Conservation (phyloP, 2,797 vertebrate genomes). For the Tamandua tetradactyla region DNA sequence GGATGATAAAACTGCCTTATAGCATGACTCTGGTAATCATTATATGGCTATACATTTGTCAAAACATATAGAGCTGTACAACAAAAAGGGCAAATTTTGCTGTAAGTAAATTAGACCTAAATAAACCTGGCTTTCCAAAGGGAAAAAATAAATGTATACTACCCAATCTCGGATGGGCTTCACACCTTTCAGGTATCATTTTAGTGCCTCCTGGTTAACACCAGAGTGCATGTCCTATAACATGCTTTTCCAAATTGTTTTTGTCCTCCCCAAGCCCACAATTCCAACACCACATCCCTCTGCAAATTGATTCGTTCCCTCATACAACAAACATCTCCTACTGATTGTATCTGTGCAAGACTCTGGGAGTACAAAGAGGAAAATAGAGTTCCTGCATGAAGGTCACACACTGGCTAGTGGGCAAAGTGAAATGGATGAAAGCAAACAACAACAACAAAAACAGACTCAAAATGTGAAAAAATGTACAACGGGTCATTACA, state of each 20-base stretch:
- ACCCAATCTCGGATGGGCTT: not conserved
- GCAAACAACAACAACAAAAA: not conserved
- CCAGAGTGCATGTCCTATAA: not conserved
- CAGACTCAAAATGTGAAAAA: not conserved
- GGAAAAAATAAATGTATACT: not conserved
- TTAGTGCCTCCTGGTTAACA: not conserved
- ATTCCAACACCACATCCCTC: not conserved
- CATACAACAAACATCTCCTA: not conserved
- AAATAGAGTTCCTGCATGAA: not conserved
- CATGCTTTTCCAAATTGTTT: not conserved
- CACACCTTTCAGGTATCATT: not conserved
- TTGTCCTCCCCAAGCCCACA: not conserved
- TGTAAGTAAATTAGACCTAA: not conserved
- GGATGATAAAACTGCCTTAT: not conserved
- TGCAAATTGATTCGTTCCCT: not conserved
- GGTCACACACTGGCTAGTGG: not conserved
- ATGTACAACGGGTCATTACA: not conserved
- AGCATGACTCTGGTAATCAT: not conserved
- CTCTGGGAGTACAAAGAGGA: not conserved
- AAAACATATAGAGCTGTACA: not conserved
- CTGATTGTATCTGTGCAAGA: not conserved
- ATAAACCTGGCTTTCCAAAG: slow-evolving; percentile 2
- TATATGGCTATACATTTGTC: not conserved
- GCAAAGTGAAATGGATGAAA: not conserved
- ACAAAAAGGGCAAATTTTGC: not conserved